phyloP scores from a whole-genome alignment of 2,888 invertebrate species.

The Schrankia costaestrigalis region DNA sequence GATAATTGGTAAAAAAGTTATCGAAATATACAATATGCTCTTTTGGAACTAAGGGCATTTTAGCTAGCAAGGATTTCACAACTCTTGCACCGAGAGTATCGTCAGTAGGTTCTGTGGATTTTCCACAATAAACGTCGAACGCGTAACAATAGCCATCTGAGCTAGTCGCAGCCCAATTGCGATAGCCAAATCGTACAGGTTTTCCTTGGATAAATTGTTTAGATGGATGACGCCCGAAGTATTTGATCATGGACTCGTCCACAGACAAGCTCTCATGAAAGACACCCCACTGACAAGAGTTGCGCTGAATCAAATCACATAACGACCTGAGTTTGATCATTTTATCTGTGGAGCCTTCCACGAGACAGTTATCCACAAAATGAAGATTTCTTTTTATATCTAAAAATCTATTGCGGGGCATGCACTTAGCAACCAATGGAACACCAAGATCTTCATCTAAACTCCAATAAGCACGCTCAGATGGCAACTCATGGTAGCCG shows the following conservation, averaged over 20 bases:
- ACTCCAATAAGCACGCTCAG: no score
- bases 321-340: background rate
- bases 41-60: slow-evolving; percentile 16
- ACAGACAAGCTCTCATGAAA: slow-evolving; percentile 12
- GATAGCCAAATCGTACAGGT: slow-evolving; percentile 27
- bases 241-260: slow-evolving; percentile 23
- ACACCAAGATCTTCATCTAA: no score
- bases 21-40: slow-evolving; percentile 6
- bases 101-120: slow-evolving; percentile 14
- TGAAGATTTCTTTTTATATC: no score
- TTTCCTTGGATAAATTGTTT: slow-evolving; percentile 15
- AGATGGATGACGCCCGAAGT: slow-evolving; percentile 18
- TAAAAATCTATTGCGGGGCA: no score
- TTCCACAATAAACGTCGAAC: slow-evolving; percentile 20
- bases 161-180: slow-evolving; percentile 22
- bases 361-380: no score
- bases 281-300: slow-evolving; percentile 9
- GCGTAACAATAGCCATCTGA: slow-evolving; percentile 25
- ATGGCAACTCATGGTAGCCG: no score
- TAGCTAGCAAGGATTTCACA: slow-evolving; percentile 21
- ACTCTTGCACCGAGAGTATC: slow-evolving; percentile 17
- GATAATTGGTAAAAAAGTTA: background rate
- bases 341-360: no score
- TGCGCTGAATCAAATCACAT: background rate
- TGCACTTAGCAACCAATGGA: no score